Conservation (phyloP, 2,888 invertebrate genomes). For the Scrobipalpa costella region DNA sequence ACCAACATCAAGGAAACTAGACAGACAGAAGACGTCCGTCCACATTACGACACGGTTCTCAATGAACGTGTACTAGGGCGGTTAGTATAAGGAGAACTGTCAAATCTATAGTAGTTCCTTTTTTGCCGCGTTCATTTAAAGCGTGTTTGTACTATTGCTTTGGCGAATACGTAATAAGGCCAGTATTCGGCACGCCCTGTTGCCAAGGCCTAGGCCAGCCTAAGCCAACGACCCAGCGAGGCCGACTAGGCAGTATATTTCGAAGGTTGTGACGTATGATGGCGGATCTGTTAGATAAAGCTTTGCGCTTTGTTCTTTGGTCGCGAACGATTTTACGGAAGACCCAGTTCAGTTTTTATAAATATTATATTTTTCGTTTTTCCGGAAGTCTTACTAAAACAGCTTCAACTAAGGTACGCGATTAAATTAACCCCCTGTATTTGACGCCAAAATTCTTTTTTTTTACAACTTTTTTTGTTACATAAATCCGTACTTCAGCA, state of each 20-base stretch:
- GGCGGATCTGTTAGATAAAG: background rate
- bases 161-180: slow-evolving; percentile 23
- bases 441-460: no score
- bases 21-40: slow-evolving; percentile 10
- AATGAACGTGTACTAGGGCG: no score
- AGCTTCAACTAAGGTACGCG: no score
- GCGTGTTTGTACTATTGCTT: background rate
- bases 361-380: no score
- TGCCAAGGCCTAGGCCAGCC: slow-evolving; percentile 58
- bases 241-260: slow-evolving; percentile 38
- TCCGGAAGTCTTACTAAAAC: no score
- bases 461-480: no score
- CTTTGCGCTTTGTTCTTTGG: background rate
- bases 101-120: no score
- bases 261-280: slow-evolving; percentile 20
- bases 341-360: slow-evolving; percentile 22
- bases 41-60: no score
- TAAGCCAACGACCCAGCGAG: slow-evolving; percentile 66
- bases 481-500: no score
- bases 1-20: slow-evolving; percentile 14
- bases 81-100: no score
- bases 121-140: no score
- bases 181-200: slow-evolving; percentile 37
- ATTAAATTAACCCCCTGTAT: no score
- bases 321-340: slow-evolving; percentile 14